Conservation (phyloP, 2,113 vertebrate species). For the Forbesichthys papilliferus region DNA sequence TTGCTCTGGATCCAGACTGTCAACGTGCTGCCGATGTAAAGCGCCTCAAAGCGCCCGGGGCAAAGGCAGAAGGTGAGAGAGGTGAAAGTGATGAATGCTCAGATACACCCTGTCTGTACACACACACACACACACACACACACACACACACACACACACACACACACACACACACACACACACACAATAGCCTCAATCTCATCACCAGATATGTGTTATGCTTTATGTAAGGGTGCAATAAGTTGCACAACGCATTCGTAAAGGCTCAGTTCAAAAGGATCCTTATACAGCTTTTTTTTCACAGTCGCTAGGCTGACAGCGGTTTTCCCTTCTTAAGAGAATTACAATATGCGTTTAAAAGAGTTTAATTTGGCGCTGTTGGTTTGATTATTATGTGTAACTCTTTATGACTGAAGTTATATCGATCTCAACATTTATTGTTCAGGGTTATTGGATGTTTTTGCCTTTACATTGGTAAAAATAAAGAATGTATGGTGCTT, state of each 20-base stretch:
- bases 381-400: no score
- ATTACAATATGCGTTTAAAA: no score
- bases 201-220: background rate
- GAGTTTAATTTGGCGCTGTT: no score
- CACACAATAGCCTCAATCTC: constrained; percentile 6
- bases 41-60: constrained; percentile 20
- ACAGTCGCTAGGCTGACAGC: background rate
- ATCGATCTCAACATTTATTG: no score
- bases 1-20: constrained; percentile 43
- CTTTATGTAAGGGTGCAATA: background rate
- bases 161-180: constrained; percentile 14
- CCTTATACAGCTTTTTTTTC: background rate
- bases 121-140: constrained; percentile 16
- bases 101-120: constrained; percentile 9
- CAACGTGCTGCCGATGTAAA: constrained; percentile 51
- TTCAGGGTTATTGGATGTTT: no score
- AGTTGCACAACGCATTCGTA: constrained; percentile 2
- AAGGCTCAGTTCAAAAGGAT: background rate
- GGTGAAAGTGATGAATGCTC: constrained; percentile 39
- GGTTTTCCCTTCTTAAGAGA: no score
- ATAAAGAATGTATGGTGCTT: no score
- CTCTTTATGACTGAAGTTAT: no score
- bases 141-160: constrained; percentile 20
- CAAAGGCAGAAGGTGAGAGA: constrained; percentile 23
- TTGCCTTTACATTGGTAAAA: no score